phyloP scores from a whole-genome alignment of 1,140 invertebrate genomes.

The Nymphalis io region DNA sequence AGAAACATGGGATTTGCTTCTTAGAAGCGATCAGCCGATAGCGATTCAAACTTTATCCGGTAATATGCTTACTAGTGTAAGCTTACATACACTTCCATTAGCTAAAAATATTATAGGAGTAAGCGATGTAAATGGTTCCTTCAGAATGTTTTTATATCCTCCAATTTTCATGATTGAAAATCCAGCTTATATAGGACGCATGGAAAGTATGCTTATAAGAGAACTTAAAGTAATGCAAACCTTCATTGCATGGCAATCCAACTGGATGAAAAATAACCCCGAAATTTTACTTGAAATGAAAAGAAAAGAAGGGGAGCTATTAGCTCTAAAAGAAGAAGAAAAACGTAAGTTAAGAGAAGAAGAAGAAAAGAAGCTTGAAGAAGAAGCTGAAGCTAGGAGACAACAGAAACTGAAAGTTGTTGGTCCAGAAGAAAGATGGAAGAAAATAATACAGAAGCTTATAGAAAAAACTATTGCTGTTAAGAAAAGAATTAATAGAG shows the following conservation, averaged over 20 bases:
- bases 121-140: conserved; percentile 83
- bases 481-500: conserved; percentile 75
- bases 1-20: conserved; percentile 72
- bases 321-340: conserved; percentile 72
- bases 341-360: conserved; percentile 62
- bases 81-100: conserved; percentile 75
- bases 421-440: conserved; percentile 73
- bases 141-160: conserved; percentile 82
- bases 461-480: conserved; percentile 77
- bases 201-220: conserved; percentile 63
- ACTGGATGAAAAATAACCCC: conserved; percentile 72
- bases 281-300: conserved; percentile 69
- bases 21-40: conserved; percentile 72
- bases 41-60: conserved; percentile 69
- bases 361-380: conserved; percentile 66
- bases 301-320: conserved; percentile 64
- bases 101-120: conserved; percentile 80
- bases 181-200: conserved; percentile 50
- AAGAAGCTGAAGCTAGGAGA: conserved; percentile 65
- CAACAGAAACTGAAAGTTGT: conserved; percentile 60
- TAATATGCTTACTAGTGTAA: conserved; percentile 78
- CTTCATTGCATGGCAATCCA: conserved; percentile 69
- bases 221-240: conserved; percentile 69
- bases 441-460: conserved; percentile 72
- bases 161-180: conserved; percentile 73